Evolutionary conservation across 1,140 invertebrate species (phyloP), one percentile per base, ranked within the genome.

Genomic region (Conus betulinus): DNA sequence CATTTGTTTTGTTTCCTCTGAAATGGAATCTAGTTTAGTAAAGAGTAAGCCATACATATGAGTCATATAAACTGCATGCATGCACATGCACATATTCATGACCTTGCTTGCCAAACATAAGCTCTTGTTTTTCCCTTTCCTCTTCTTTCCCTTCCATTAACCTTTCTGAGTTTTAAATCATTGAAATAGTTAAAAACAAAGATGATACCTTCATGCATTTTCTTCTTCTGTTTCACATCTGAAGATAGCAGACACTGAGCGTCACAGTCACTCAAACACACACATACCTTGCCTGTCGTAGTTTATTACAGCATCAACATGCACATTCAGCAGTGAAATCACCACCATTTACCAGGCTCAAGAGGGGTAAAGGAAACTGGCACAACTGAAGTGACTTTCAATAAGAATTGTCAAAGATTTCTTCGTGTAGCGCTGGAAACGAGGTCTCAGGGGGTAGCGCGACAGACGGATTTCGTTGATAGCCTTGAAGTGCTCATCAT

Each of bases 391-490:
- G 23, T 20, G 17, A 8, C 57, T 53, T 17, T 52, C 27, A 85
- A 23, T 25, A 23, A 51, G 25, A 52, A 39, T 52, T 51, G 53
- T 85, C 84, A 74, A 67, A 95, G 23, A 95, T 91, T 89, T 95
- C 94, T 88, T 92, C 89, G 84, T 94, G 93, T 51, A 95, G 88
- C 1, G 88, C 90, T 39, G 93, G 93, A 57, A 94, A 94, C 53
- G 91, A 3, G 92, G 91, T 23, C 88, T 87, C 79, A 7, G 7
- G 7, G 5, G 25, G 25, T 25, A 78, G 8, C 25, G 8, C 25
- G 76, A 17, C 92, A 95, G 93, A 88, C 93, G 93, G 90, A 95
- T 94, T 87, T 88, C 93, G 85, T 93, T 94, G n/a, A 95, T 88
- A 4, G 91, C 92, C 86, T 89, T 89, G 0, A 92, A 89, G 90